Conservation (phyloP, 2,888 invertebrate species). For the Conchocele bisecta region DNA sequence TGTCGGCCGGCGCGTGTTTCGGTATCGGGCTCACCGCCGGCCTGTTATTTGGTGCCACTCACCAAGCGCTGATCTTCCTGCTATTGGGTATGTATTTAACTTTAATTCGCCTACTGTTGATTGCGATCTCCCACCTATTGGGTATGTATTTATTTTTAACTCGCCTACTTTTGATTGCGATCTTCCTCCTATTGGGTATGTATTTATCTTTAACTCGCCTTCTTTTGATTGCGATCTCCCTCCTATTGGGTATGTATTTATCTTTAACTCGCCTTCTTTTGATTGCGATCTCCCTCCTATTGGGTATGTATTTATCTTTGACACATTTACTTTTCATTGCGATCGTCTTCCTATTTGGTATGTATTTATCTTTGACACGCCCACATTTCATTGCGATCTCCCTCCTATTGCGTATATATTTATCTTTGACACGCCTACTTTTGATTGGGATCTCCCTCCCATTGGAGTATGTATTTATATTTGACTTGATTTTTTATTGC, state of each 20-base stretch:
- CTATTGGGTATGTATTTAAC: conserved; percentile 87
- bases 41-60: conserved; percentile 91
- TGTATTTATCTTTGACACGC: too few species aligned
- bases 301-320: conserved; percentile 86
- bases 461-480: too few species aligned
- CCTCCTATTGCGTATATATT: conserved; percentile 88
- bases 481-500: too few species aligned
- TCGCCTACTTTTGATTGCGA: too few species aligned
- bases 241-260: too few species aligned
- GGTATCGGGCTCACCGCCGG: conserved; percentile 89
- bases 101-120: background rate
- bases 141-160: too few species aligned
- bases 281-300: conserved; percentile 91
- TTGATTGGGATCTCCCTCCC: too few species aligned
- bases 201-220: conserved; percentile 52
- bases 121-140: too few species aligned
- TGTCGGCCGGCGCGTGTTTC: conserved; percentile 89
- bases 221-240: too few species aligned
- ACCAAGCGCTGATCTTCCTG: conserved; percentile 92
- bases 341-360: too few species aligned
- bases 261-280: too few species aligned
- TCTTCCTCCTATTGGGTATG: conserved; percentile 92
- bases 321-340: background rate
- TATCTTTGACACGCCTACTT: background rate
- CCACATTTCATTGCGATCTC: too few species aligned